Percentiles rank a stretch among this genome's conserved stretches.
These are phyloP conservation scores for Agrotis segetum DNA, from an alignment of 2,888 invertebrate genomes.

Conservation along the genomic window DNA sequence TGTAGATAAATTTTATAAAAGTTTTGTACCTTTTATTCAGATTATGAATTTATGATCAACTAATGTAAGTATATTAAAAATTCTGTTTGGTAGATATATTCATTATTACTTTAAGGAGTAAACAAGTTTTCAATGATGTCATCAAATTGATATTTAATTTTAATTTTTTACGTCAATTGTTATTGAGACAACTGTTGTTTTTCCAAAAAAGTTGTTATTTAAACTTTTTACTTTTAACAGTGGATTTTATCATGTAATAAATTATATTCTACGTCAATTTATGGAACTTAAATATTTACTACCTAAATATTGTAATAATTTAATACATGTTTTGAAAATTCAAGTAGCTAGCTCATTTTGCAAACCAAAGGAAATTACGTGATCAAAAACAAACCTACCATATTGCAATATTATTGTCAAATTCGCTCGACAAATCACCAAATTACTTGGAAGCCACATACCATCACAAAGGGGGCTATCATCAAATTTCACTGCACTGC, in stretches of 20 bases:
- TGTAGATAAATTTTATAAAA: background rate
- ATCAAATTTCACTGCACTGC: slow-evolving; percentile 60
- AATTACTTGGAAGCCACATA: slow-evolving; percentile 38
- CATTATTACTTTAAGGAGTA: slow-evolving; percentile 7
- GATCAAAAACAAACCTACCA: background rate
- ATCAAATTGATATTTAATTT: slow-evolving; percentile 4
- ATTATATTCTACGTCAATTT: background rate
- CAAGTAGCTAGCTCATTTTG: background rate
- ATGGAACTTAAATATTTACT: too few relatives aligned
- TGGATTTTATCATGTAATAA: too few relatives aligned
- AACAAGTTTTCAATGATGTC: slow-evolving; percentile 30
- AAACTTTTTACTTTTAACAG: too few relatives aligned
- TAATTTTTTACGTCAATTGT: background rate
- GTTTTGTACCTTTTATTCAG: background rate
- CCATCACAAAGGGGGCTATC: slow-evolving; percentile 36
- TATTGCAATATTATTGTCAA: slow-evolving; percentile 4
- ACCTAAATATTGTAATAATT: too few relatives aligned
- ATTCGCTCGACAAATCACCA: slow-evolving; percentile 16
- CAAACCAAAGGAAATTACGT: slow-evolving; percentile 2
- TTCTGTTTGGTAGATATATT: slow-evolving; percentile 11
- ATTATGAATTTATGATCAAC: background rate
- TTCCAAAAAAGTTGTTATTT: too few relatives aligned
- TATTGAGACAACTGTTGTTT: background rate
- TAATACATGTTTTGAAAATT: background rate
- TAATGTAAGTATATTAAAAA: slow-evolving; percentile 7